Conservation (phyloP, 2,113 vertebrate genomes). For the Microcebus murinus region DNA sequence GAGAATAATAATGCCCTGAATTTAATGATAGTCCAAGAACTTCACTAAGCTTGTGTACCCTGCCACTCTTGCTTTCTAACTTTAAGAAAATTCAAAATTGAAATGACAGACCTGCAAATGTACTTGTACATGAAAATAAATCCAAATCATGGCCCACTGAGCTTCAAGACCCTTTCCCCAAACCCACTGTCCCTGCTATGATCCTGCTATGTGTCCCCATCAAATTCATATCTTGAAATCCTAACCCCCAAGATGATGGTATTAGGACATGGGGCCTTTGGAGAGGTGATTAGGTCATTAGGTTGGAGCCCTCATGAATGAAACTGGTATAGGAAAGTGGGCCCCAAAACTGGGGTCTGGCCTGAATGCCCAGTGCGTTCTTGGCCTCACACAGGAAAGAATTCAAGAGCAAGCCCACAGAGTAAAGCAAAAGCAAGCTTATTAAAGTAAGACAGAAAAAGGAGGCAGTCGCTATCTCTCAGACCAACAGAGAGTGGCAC, state of each 20-base stretch:
- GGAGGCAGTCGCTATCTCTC: too few relatives aligned
- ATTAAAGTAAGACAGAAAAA: too few relatives aligned
- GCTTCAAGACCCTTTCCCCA: neutral
- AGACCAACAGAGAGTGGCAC: too few relatives aligned
- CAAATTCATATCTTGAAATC: neutral
- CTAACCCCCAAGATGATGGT: neutral
- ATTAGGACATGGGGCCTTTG: neutral
- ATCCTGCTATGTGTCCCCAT: neutral
- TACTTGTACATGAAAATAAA: neutral
- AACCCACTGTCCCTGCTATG: neutral
- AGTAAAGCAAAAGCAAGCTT: too few relatives aligned
- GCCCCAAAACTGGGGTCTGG: too few relatives aligned
- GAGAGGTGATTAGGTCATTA: neutral
- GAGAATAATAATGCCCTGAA: neutral
- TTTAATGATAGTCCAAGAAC: neutral
- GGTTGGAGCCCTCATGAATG: neutral
- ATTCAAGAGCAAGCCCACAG: too few relatives aligned
- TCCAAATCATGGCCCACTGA: neutral
- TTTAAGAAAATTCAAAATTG: slow-evolving; percentile 3
- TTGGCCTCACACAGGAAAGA: too few relatives aligned
- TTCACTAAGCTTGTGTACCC: neutral
- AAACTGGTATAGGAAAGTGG: too few relatives aligned
- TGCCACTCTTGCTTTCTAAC: neutral
- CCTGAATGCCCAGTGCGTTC: too few relatives aligned
- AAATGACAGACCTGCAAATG: neutral